phyloP scores from a whole-genome alignment of 1,140 invertebrate species.

The Hetaerina americana region DNA sequence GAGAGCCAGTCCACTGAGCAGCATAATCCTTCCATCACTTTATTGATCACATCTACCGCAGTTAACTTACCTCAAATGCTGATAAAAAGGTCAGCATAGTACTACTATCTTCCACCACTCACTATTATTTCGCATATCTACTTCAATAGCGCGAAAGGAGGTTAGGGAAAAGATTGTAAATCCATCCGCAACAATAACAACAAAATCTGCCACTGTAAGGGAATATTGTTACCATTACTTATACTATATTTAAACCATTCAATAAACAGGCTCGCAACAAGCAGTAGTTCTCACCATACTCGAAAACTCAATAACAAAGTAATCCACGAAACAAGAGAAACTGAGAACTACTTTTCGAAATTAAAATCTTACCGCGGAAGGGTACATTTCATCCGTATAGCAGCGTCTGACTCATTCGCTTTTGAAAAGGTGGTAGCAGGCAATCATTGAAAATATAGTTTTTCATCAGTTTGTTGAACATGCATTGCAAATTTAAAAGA shows the following conservation, averaged over 20 bases:
- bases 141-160: conserved; percentile 51
- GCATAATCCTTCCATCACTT: conserved; percentile 25
- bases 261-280: conserved; percentile 10
- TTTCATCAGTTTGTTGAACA: too few species aligned
- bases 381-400: conserved; percentile 8
- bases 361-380: conserved; percentile 16
- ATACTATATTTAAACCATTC: conserved; percentile 3
- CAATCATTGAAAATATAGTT: too few species aligned
- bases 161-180: conserved; percentile 50
- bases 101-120: conserved; percentile 34
- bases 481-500: too few species aligned
- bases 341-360: conserved; percentile 17
- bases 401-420: conserved; percentile 17
- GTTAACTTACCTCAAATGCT: conserved; percentile 9
- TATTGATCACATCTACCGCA: conserved; percentile 9
- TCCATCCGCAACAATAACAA: conserved; percentile 24
- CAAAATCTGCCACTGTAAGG: conserved; percentile 7
- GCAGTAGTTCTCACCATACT: conserved; percentile 6
- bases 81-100: conserved; percentile 12
- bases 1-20: conserved; percentile 23
- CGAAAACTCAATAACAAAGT: conserved; percentile 12
- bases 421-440: conserved; percentile 11
- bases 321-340: conserved; percentile 8
- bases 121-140: conserved; percentile 47
- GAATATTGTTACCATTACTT: conserved; percentile 6